These are phyloP conservation scores for Chrysotoxum bicinctum DNA, from an alignment of 2,888 invertebrate species.

Conservation along the genomic window DNA sequence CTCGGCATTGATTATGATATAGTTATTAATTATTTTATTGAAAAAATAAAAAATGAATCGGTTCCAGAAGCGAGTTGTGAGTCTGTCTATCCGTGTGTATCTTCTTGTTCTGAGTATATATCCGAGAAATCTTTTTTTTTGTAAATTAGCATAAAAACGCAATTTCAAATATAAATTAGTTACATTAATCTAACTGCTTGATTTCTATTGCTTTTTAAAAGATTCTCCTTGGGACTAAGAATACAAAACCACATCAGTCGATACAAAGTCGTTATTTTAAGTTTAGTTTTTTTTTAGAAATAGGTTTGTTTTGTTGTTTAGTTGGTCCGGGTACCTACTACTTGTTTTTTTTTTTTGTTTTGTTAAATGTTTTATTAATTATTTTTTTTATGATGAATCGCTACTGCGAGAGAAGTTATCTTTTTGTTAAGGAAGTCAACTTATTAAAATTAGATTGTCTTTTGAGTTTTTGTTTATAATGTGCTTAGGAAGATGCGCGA, in stretches of 20 bases:
- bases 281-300: constrained; percentile 31
- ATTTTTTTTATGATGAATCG: constrained; percentile 43
- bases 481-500: constrained; percentile 14
- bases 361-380: constrained; percentile 38
- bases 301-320: constrained; percentile 13
- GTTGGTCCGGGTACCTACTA: constrained; percentile 30
- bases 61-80: constrained; percentile 15
- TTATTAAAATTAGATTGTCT: constrained; percentile 25
- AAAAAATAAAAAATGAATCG: constrained; percentile 57
- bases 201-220: constrained; percentile 57
- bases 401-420: constrained; percentile 44
- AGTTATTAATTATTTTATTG: constrained; percentile 70
- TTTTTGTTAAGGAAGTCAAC: constrained; percentile 33
- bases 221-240: constrained; percentile 19
- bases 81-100: not conserved
- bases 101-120: not conserved
- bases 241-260: constrained; percentile 16
- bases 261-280: constrained; percentile 36
- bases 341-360: constrained; percentile 43
- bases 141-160: constrained; percentile 69
- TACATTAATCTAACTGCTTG: constrained; percentile 66
- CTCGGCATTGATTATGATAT: constrained; percentile 66
- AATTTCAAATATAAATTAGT: constrained; percentile 67
- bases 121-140: constrained; percentile 36
- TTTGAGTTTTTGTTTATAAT: constrained; percentile 29